Conservation (phyloP, 2,113 vertebrate genomes). For the Dermatemys mawii region DNA sequence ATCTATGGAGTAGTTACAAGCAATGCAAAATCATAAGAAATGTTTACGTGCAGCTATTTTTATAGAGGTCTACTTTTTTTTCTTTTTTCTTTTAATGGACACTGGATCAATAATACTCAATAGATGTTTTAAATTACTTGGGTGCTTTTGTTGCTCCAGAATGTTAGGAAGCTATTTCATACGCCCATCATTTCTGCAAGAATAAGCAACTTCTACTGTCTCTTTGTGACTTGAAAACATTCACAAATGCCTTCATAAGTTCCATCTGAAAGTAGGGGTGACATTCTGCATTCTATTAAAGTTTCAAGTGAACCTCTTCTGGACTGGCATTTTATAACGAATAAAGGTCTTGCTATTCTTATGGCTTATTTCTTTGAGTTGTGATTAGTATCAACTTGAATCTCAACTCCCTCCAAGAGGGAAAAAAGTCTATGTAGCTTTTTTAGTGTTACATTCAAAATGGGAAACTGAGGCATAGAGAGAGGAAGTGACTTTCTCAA, state of each 20-base stretch:
- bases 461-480: neutral
- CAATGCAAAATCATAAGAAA: neutral
- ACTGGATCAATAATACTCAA: neutral
- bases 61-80: neutral
- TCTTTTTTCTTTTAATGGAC: neutral
- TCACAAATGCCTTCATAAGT: neutral
- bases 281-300: neutral
- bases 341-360: neutral
- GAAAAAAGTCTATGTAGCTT: fast-evolving
- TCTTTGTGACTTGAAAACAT: neutral
- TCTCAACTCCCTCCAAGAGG: neutral
- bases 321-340: neutral
- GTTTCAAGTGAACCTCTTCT: neutral
- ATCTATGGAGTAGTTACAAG: neutral
- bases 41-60: neutral
- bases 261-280: neutral
- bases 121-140: neutral
- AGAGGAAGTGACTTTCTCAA: neutral
- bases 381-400: neutral
- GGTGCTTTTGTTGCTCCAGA: neutral
- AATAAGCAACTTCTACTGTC: neutral
- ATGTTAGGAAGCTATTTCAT: neutral
- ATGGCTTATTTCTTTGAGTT: neutral
- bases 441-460: neutral
- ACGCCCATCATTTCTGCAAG: neutral